Evolutionary conservation across 2,888 invertebrate species (phyloP), one percentile per base, ranked within the genome.

Genomic region (Orthosia cruda): DNA sequence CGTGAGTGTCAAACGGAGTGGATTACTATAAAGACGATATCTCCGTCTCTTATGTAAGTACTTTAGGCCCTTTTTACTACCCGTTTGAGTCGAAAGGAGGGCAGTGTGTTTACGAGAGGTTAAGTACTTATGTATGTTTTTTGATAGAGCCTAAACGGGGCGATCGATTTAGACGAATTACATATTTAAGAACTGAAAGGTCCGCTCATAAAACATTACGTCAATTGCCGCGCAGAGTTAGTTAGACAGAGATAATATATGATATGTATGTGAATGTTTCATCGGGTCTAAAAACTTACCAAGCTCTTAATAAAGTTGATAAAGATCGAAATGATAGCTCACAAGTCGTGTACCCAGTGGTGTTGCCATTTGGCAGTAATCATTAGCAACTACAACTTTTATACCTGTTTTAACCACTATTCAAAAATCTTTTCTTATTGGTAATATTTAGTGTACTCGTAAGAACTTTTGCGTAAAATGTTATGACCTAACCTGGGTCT

Each of bases 1-100:
- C 80, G 74, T 59, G 69, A 74, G 75, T 71, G 80, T 84, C 64
- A 75, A 80, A 58, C 63, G 69, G 64, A 70, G 69, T 62, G 62
- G 50, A 78, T 78, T 66, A 65, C 59, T 55, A 40, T 20, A n/a
- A 74, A 61, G 61, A 65, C 55, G 65, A 61, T 79, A 62, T 78
- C 57, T 66, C 20, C 71, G 71, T 47, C 66, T 75, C 81, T 75
- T 74, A 74, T 64, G 40, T 63, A 59, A 64, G 40, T 18, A 20
- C 40, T 40, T 40, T 9, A 45, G 61, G 45, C 49, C 54, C 57
- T 64, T 74, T 77, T 77, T 80, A 64, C 18, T 54, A 55, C 71
- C 26, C 49, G 0, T 55, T 71, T 79, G 4, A 61, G 54, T 55
- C 71, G 18, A 18, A 40, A 26, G 32, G 54, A 49, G n/a, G 79